A percentile compares a stretch with the other conserved stretches of the same genome.
Evolutionary conservation across 2,113 vertebrate genomes (phyloP).

Genomic region (Tyrannus savana): DNA sequence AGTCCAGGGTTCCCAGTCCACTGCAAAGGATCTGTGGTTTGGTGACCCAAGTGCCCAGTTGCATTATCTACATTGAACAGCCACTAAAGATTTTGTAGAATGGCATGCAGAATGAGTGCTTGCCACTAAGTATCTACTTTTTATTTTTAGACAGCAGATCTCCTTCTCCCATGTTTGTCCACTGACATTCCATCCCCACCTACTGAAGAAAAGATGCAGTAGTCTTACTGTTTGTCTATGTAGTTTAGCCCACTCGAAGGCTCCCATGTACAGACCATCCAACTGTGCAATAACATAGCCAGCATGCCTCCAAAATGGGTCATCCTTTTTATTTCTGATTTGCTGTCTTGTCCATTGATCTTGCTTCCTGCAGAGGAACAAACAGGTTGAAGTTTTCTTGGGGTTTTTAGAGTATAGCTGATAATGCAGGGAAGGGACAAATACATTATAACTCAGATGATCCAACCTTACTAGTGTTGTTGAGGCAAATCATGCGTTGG

Average conservation of each 20-base stretch:
- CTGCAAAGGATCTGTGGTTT: background rate
- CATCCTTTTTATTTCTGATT: constrained; percentile 76
- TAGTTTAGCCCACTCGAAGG: constrained; percentile 77
- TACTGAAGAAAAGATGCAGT: constrained; percentile 15
- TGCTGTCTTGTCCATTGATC: constrained; percentile 84
- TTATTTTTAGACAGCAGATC: background rate
- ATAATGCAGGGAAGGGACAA: background rate
- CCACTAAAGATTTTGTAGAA: background rate
- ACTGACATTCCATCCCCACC: background rate
- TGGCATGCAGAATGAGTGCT: background rate
- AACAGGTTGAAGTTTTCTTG: constrained; percentile 42
- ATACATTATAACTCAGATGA: background rate
- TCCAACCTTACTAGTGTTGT: background rate
- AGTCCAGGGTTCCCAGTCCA: background rate
- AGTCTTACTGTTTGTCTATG: constrained; percentile 76
- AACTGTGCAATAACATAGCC: constrained; percentile 86
- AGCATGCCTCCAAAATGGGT: constrained; percentile 86
- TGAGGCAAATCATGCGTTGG: background rate
- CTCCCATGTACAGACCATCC: constrained; percentile 87
- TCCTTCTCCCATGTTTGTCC: background rate
- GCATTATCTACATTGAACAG: background rate
- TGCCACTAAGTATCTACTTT: background rate
- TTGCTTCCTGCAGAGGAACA: constrained; percentile 81
- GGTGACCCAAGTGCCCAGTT: background rate
- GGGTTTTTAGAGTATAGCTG: background rate